Conservation (phyloP, 2,888 invertebrate species). For the Drosophila silvestris region DNA sequence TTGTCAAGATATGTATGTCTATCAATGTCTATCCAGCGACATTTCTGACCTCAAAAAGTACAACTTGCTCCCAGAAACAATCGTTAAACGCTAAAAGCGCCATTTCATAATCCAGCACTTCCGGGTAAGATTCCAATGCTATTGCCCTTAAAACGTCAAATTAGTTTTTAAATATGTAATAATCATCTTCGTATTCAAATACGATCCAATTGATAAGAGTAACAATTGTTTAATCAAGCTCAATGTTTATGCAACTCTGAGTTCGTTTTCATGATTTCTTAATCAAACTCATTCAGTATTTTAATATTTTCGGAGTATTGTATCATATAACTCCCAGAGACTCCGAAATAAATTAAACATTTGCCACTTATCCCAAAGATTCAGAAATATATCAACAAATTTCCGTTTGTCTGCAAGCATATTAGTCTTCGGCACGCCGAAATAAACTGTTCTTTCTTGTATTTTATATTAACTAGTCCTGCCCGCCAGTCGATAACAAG, state of each 20-base stretch:
- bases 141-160: not conserved
- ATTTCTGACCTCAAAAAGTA: not conserved
- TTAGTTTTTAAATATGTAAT: not conserved
- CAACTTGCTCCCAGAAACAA: not conserved
- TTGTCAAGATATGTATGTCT: not conserved
- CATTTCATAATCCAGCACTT: not conserved
- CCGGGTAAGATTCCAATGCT: not conserved
- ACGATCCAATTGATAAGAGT: not conserved
- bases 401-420: constrained; percentile 20
- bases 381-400: not conserved
- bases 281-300: not conserved
- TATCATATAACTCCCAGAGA: not conserved
- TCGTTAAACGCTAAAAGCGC: not conserved
- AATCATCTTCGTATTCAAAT: not conserved
- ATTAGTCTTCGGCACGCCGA: constrained; percentile 10
- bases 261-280: not conserved
- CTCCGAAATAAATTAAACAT: not conserved
- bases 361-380: not conserved
- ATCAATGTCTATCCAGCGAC: not conserved
- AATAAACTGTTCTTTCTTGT: not conserved
- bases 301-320: not conserved
- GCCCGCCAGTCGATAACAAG: constrained; percentile 29
- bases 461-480: constrained; percentile 17
- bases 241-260: not conserved
- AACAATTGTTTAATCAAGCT: not conserved